These are phyloP conservation scores for Drymonia ruficornis DNA, from an alignment of 2,888 invertebrate species.

Conservation along the genomic window DNA sequence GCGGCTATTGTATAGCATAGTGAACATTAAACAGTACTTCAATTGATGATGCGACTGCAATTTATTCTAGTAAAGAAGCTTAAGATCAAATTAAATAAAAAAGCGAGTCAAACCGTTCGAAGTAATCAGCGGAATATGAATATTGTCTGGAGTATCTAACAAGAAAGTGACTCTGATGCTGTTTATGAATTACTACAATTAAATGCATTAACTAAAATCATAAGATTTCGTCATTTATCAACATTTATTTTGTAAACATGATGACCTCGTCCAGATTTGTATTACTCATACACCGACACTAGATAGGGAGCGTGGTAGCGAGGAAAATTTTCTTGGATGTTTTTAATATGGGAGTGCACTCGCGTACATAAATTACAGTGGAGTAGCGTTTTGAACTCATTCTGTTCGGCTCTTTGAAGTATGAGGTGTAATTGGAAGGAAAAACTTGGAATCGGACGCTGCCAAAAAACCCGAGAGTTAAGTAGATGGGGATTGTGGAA, in stretches of 20 bases:
- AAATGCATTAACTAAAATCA: too few relatives aligned
- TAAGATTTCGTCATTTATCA: too few relatives aligned
- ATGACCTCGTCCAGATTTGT: neutral
- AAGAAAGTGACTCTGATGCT: too few relatives aligned
- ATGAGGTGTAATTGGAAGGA: constrained; percentile 17
- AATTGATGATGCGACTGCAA: neutral
- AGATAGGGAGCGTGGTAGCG: constrained; percentile 11
- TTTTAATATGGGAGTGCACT: constrained; percentile 50
- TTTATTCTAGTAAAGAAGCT: too few relatives aligned
- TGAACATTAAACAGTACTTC: constrained; percentile 10
- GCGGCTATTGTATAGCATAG: constrained; percentile 24
- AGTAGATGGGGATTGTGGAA: constrained; percentile 16
- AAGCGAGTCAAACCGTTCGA: too few relatives aligned
- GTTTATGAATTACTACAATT: too few relatives aligned
- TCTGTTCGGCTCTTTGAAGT: constrained; percentile 4
- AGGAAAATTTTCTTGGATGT: constrained; percentile 44
- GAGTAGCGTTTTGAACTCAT: constrained; percentile 25
- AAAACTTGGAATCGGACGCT: constrained; percentile 20
- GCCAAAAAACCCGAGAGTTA: constrained; percentile 23
- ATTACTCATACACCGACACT: constrained; percentile 9
- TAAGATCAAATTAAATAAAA: neutral
- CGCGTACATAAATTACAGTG: constrained; percentile 44
- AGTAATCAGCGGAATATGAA: too few relatives aligned
- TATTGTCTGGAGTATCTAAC: too few relatives aligned
- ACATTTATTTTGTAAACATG: too few relatives aligned